A percentile compares a stretch with the other conserved stretches of the same genome.
These are phyloP conservation scores for Sylvilagus floridanus DNA, from an alignment of 2,797 vertebrate genomes.

Conservation along the genomic window DNA sequence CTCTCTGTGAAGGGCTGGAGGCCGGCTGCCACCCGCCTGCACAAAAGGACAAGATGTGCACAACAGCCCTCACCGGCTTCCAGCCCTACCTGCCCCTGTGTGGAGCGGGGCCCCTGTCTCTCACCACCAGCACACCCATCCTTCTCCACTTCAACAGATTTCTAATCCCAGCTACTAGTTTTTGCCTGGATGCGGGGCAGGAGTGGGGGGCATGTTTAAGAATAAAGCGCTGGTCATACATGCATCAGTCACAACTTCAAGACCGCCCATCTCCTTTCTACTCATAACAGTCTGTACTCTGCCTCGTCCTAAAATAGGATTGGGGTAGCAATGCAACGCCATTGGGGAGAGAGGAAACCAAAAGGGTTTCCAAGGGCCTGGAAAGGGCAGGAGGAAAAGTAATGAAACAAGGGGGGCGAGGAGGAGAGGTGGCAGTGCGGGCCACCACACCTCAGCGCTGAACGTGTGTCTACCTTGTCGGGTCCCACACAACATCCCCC, in stretches of 20 bases:
- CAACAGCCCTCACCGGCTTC: constrained; percentile 83
- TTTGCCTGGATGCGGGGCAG: constrained; percentile 82
- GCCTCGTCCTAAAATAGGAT: background rate
- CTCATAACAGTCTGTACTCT: constrained; percentile 49
- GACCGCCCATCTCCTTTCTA: constrained; percentile 75
- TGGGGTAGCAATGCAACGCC: background rate
- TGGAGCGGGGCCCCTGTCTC: constrained; percentile 82
- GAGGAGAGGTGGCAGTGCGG: background rate
- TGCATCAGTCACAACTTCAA: constrained; percentile 81
- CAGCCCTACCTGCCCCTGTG: constrained; percentile 83
- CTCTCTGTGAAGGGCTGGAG: constrained; percentile 87
- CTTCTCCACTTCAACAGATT: constrained; percentile 84
- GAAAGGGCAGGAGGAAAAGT: background rate
- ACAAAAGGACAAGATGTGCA: constrained; percentile 86
- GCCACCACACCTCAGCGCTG: background rate
- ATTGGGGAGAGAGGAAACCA: background rate
- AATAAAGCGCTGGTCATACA: constrained; percentile 85
- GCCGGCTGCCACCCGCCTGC: constrained; percentile 85
- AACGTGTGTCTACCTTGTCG: background rate
- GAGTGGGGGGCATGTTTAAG: constrained; percentile 11
- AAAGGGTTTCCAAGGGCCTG: background rate
- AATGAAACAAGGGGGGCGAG: background rate
- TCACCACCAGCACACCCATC: constrained; percentile 85
- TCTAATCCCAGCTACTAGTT: constrained; percentile 81
- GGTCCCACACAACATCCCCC: background rate